These are phyloP conservation scores for Sicus ferrugineus DNA, from an alignment of 2,888 invertebrate species.

Conservation along the genomic window DNA sequence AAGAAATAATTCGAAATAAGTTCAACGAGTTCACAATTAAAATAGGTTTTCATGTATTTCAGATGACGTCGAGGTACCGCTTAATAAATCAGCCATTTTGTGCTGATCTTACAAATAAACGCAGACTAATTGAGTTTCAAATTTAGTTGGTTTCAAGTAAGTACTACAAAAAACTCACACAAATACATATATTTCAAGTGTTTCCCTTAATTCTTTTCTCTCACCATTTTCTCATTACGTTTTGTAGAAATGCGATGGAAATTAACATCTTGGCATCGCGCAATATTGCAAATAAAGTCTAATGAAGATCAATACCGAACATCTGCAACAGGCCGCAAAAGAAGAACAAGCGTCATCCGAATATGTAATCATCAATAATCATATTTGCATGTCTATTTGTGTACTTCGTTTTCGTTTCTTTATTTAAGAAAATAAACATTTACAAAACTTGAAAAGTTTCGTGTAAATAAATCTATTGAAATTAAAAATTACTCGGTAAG, in stretches of 20 bases:
- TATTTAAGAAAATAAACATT: conserved; percentile 1
- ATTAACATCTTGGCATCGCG: not conserved
- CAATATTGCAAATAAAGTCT: not conserved
- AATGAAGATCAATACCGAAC: not conserved
- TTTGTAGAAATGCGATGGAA: conserved; percentile 41
- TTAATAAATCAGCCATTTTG: no score
- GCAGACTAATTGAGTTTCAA: no score
- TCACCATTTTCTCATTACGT: conserved; percentile 9
- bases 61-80: conserved; percentile 8
- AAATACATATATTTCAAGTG: conserved; percentile 12
- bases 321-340: not conserved
- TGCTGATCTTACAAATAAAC: no score
- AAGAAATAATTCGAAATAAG: not conserved
- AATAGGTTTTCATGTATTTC: not conserved
- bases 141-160: no score
- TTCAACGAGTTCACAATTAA: not conserved
- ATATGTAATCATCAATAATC: conserved; percentile 26
- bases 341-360: conserved; percentile 16
- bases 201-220: not conserved
- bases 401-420: not conserved
- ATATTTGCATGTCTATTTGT: conserved; percentile 6
- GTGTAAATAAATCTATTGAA: no score
- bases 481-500: no score
- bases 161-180: conserved; percentile 2
- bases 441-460: not conserved